Evolutionary conservation across 2,113 vertebrate species (phyloP), one percentile per base, ranked within the genome.

Genomic region (Poeciliopsis turrubarensis): DNA sequence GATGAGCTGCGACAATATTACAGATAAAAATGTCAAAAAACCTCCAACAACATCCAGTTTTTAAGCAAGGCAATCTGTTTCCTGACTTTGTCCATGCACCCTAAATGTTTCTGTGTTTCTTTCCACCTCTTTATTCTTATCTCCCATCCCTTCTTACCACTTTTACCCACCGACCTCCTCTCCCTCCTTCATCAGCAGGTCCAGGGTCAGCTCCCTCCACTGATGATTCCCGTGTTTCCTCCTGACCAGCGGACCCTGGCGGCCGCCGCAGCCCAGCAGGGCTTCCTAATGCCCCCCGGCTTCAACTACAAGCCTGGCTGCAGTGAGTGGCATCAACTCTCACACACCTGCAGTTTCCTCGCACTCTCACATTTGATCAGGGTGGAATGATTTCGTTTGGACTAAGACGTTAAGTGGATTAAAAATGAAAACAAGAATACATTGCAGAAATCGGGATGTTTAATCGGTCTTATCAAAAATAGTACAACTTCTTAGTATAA

Each of bases 251-350:
- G 97, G 94, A 97, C 97, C n/a, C 92, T 99, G 91, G 98, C 97
- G 60, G 98, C 97, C 27, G 97, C 98, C 11, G 95, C 95, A 2
- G 98, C 98, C 80, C 98, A 99, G 91, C 98, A 99, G 93, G 98
- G 98, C 89, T 99, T 99, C 93, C 96, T 99, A 30, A 95, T 99
- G 92, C 98, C 97, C 85, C 96, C 98, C n/a, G 97, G 98, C 80
- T 99, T 99, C 95, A 98, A 96, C 95, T 99, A 99, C 94, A 99
- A 99, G 91, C 96, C 98, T 60, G 98, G 97, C 93, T 99, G 98
- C 93, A 99, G 98, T 99, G 92, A 98, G 98, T 87, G 31, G 13
- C 71, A 17, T 41, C 15, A 71, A 15, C 41, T 57, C 68, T 17
- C 39, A 41, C 34, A 37, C 34, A 37, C 10, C 34, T 11, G 11